Evolutionary conservation across 2,797 vertebrate genomes (phyloP).

Genomic region (Eutrigla gurnardus): DNA sequence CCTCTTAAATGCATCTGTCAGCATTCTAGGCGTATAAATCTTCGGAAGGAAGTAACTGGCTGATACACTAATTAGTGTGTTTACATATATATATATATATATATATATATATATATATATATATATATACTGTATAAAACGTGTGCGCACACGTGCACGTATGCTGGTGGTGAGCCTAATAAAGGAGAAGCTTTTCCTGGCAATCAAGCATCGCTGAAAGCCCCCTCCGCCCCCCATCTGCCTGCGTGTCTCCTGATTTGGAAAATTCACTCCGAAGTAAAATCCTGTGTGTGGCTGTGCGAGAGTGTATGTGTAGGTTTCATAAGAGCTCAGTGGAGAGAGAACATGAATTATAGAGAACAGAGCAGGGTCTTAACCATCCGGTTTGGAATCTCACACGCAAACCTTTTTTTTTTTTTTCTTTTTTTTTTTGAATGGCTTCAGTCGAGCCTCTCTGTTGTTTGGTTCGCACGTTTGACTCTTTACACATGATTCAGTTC

Average conservation of each 20-base stretch:
- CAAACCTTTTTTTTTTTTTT: conserved; percentile 69
- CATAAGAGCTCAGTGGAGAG: conserved; percentile 74
- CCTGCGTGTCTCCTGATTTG: conserved; percentile 65
- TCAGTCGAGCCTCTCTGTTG: conserved; percentile 34
- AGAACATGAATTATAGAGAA: conserved; percentile 83
- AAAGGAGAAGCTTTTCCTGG: conserved; percentile 67
- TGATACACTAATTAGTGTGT: conserved; percentile 53
- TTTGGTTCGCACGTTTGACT: conserved; percentile 42
- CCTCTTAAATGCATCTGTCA: conserved; percentile 47
- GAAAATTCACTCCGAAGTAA: conserved; percentile 66
- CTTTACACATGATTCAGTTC: neutral
- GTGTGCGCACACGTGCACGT: neutral
- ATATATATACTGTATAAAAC: neutral
- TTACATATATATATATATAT: conserved; percentile 15
- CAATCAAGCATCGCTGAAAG: conserved; percentile 63
- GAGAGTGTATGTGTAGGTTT: conserved; percentile 62
- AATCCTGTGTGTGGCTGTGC: conserved; percentile 41
- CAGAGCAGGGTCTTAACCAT: conserved; percentile 74
- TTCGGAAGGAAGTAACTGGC: conserved; percentile 49
- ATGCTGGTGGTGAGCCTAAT: conserved; percentile 56
- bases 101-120: too few relatives aligned
- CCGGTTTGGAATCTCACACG: conserved; percentile 72
- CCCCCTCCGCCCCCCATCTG: conserved; percentile 29
- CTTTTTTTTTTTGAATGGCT: conserved; percentile 64
- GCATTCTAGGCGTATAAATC: conserved; percentile 45